Conservation (phyloP, 2,113 vertebrate species). For the Odocoileus virginianus region DNA sequence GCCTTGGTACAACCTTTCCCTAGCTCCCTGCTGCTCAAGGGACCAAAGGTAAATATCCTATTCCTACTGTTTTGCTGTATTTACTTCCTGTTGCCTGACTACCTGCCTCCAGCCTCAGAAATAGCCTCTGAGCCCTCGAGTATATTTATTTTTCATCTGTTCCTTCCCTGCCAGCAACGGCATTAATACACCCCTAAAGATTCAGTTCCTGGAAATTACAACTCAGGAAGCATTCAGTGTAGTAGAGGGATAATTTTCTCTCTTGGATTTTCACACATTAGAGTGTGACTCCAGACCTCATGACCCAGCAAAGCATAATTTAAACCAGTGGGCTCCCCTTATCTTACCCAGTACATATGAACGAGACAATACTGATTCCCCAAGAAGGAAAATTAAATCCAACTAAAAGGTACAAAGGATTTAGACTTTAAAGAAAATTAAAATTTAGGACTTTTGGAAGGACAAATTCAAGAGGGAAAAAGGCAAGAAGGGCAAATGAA, state of each 20-base stretch:
- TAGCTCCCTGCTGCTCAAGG: not conserved
- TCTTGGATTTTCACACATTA: not conserved
- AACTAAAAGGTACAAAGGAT: not conserved
- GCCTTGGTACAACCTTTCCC: not conserved
- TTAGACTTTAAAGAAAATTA: not conserved
- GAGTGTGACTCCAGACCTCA: not conserved
- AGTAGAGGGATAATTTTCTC: not conserved
- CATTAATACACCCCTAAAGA: constrained; percentile 1
- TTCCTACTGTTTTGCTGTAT: constrained; percentile 39
- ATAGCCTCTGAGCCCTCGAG: constrained; percentile 31
- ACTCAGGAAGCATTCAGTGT: not conserved
- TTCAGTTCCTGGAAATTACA: not conserved
- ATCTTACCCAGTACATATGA: not conserved
- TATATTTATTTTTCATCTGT: constrained; percentile 51
- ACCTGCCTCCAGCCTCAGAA: constrained; percentile 23
- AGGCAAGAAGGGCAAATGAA: not conserved
- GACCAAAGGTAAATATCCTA: constrained; percentile 25
- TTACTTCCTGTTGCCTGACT: constrained; percentile 69
- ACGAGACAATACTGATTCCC: not conserved
- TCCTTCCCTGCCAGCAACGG: not conserved
- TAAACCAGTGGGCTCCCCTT: not conserved
- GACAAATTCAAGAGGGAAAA: not conserved
- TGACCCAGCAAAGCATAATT: not conserved
- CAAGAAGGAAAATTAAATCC: constrained; percentile 5
- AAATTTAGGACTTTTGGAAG: constrained; percentile 21